Percentiles rank a stretch among this genome's conserved stretches.
These are phyloP conservation scores for Tricholaema leucomelas DNA, from an alignment of 2,113 vertebrate genomes.

Conservation along the genomic window DNA sequence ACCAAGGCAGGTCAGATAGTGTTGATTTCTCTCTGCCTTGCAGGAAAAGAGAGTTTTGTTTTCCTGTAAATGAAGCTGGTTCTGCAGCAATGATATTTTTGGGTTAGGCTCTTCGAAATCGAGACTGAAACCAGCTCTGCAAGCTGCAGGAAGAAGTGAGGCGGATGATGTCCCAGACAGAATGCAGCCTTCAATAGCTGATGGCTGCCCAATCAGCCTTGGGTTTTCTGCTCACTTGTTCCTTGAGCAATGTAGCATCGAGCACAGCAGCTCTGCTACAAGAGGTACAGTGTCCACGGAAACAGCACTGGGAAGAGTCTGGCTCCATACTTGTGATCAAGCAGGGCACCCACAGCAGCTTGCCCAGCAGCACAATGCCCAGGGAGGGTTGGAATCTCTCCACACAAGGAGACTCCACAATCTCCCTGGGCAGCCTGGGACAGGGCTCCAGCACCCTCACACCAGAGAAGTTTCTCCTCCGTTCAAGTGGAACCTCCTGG, in stretches of 20 bases:
- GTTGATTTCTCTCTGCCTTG: background rate
- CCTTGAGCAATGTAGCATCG: accelerated
- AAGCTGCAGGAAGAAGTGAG: background rate
- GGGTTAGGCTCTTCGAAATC: background rate
- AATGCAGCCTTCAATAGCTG: background rate
- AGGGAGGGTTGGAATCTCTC: too few species aligned
- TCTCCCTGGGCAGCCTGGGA: too few species aligned
- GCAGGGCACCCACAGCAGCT: too few species aligned
- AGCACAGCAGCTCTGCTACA: background rate
- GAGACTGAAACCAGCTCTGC: background rate
- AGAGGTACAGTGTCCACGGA: accelerated
- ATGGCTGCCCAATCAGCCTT: background rate
- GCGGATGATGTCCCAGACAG: background rate
- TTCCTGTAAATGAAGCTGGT: background rate
- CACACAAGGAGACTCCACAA: too few species aligned
- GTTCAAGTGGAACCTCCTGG: too few species aligned
- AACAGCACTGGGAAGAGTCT: too few species aligned
- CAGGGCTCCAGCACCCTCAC: too few species aligned
- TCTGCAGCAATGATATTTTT: background rate
- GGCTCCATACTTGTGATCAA: too few species aligned
- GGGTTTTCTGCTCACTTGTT: background rate
- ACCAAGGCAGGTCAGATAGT: background rate
- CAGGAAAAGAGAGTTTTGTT: accelerated
- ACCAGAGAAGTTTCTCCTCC: too few species aligned
- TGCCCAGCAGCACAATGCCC: too few species aligned